Conservation (phyloP, 2,888 invertebrate genomes). For the Tetanocera ferruginea region DNA sequence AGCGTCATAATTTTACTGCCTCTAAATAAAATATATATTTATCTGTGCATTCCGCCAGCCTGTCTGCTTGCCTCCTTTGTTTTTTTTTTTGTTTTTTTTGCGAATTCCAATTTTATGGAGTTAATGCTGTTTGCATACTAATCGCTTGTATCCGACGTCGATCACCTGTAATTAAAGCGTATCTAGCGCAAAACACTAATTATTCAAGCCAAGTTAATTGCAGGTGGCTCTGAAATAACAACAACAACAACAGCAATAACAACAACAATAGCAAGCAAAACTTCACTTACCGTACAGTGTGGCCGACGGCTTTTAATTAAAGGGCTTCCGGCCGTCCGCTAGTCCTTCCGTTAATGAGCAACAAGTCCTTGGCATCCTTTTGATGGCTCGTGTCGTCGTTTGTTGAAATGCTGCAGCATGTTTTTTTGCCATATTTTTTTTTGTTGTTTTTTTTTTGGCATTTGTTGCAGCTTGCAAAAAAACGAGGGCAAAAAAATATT, state of each 20-base stretch:
- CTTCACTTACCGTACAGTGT: not conserved
- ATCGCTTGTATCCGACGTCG: constrained; percentile 25
- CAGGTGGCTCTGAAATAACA: not conserved
- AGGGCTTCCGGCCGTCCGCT: constrained; percentile 22
- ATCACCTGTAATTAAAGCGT: constrained; percentile 26
- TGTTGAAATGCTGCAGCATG: not conserved
- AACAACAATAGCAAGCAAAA: not conserved
- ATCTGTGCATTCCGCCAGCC: not conserved
- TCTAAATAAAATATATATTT: not conserved
- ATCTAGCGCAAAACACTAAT: constrained; percentile 11
- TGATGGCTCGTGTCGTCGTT: not conserved
- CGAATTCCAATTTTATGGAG: too few species aligned
- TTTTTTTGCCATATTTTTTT: not conserved
- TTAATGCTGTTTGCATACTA: constrained; percentile 4
- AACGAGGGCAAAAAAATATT: not conserved
- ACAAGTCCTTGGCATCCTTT: constrained; percentile 38
- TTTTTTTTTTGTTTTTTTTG: too few species aligned
- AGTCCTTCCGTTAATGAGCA: constrained; percentile 37
- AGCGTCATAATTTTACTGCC: too few species aligned
- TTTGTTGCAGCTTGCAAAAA: constrained; percentile 1
- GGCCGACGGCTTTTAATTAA: constrained; percentile 34
- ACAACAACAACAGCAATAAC: not conserved
- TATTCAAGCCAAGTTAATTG: constrained; percentile 19
- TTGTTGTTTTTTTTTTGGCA: not conserved
- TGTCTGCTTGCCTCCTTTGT: not conserved